Evolutionary conservation across 2,113 vertebrate genomes (phyloP).

Genomic region (Ciconia boyciana): DNA sequence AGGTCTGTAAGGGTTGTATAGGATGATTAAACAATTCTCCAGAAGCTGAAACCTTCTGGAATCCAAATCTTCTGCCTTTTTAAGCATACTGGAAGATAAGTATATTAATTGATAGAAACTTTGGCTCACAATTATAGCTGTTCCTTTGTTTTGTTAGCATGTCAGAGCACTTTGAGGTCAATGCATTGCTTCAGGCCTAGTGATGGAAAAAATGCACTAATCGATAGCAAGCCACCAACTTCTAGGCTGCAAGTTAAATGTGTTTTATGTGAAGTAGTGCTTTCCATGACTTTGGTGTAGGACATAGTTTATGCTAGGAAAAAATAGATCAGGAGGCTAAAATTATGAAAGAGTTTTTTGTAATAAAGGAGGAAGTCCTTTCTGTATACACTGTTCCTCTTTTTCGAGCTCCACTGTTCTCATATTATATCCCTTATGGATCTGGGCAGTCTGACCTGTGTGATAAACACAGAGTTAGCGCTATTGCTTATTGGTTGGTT

Average conservation of each 20-base stretch:
- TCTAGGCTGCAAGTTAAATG: conserved; percentile 4
- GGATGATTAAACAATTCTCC: neutral
- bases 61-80: neutral
- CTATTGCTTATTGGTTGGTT: neutral
- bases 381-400: neutral
- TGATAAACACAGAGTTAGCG: neutral
- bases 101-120: neutral
- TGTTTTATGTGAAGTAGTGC: neutral
- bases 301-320: neutral
- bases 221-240: conserved; percentile 1
- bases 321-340: neutral
- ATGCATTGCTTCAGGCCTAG: conserved; percentile 20
- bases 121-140: neutral
- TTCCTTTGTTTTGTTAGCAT: conserved; percentile 28
- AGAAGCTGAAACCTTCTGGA: neutral
- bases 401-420: neutral
- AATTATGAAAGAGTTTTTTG: neutral
- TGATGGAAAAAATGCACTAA: neutral
- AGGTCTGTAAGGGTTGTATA: neutral
- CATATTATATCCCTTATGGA: neutral
- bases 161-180: conserved; percentile 22
- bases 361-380: neutral
- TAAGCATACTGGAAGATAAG: neutral
- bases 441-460: neutral
- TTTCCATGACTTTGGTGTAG: neutral